A percentile compares a stretch with the other conserved stretches of the same genome.
Conservation (phyloP, 1,140 invertebrate species). For the Trachelipus rathkii region DNA sequence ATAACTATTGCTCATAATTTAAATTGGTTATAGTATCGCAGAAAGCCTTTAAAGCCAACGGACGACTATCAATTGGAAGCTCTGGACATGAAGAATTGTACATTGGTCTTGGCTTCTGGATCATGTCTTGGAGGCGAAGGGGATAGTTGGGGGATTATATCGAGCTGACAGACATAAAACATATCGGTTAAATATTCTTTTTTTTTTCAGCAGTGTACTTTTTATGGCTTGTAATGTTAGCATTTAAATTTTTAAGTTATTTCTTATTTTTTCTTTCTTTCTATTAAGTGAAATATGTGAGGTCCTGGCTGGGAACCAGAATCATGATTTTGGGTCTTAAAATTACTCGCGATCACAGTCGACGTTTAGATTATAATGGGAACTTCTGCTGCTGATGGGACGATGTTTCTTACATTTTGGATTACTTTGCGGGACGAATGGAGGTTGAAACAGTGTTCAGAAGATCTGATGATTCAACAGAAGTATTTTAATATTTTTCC, state of each 20-base stretch:
- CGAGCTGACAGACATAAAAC: slow-evolving; percentile 84
- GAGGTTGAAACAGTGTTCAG: slow-evolving; percentile 58
- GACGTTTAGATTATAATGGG: slow-evolving; percentile 94
- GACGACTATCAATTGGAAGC: slow-evolving; percentile 86
- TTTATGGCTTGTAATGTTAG: neutral
- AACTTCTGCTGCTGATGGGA: slow-evolving; percentile 79
- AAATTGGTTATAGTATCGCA: slow-evolving; percentile 63
- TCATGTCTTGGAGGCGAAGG: slow-evolving; percentile 88
- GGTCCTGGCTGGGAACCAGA: slow-evolving; percentile 78
- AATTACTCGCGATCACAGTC: slow-evolving; percentile 79
- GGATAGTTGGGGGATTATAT: slow-evolving; percentile 92
- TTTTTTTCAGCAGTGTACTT: slow-evolving; percentile 14
- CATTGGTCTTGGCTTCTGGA: slow-evolving; percentile 78
- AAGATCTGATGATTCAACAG: slow-evolving; percentile 43
- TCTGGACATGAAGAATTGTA: slow-evolving; percentile 90
- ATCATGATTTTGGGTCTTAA: slow-evolving; percentile 80
- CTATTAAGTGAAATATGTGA: slow-evolving; percentile 71
- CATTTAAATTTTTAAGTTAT: slow-evolving; percentile 21
- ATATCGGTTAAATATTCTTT: slow-evolving; percentile 62
- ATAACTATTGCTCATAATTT: too few relatives aligned
- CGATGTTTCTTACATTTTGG: slow-evolving; percentile 75
- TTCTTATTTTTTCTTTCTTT: slow-evolving; percentile 16
- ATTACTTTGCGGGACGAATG: slow-evolving; percentile 78
- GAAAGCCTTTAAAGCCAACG: slow-evolving; percentile 82
- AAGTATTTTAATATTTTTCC: slow-evolving; percentile 26